Evolutionary conservation across 1,140 invertebrate genomes (phyloP).

Genomic region (Drosophila teissieri): DNA sequence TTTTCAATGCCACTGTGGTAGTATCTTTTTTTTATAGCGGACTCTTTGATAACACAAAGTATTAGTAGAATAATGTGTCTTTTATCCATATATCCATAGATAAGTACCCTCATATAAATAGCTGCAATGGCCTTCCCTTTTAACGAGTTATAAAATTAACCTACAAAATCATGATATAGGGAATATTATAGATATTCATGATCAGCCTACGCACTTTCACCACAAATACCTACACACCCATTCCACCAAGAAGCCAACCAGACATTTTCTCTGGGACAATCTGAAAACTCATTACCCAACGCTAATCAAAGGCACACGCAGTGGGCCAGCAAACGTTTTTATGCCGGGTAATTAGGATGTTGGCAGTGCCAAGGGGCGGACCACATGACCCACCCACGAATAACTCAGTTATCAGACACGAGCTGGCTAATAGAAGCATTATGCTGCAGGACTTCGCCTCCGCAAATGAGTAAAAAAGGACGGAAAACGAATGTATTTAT

Average conservation of each 20-base stretch:
- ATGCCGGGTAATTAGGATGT: constrained; percentile 56
- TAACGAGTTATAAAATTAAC: background rate
- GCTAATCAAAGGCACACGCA: constrained; percentile 58
- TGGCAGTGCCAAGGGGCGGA: constrained; percentile 32
- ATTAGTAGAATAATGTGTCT: too few species aligned
- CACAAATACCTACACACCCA: constrained; percentile 14
- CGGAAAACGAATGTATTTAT: background rate
- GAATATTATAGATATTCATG: constrained; percentile 12
- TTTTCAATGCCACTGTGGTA: constrained; percentile 13
- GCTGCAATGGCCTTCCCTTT: background rate
- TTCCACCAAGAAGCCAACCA: constrained; percentile 6
- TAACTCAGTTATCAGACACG: constrained; percentile 55
- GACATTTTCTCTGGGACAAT: constrained; percentile 24
- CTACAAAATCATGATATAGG: constrained; percentile 10
- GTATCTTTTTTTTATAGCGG: constrained; percentile 31
- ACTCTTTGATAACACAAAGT: constrained; percentile 36
- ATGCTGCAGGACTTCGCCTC: constrained; percentile 21
- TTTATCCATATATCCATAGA: background rate
- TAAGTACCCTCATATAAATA: background rate
- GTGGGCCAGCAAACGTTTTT: constrained; percentile 42
- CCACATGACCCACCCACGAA: constrained; percentile 29
- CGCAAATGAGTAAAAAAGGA: constrained; percentile 32
- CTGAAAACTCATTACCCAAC: constrained; percentile 46
- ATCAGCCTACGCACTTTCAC: constrained; percentile 14
- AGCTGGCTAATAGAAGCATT: constrained; percentile 58